Percentiles rank a stretch among this genome's conserved stretches.
Evolutionary conservation across 2,797 vertebrate genomes (phyloP).

Genomic region (Megalops cyprinoides): DNA sequence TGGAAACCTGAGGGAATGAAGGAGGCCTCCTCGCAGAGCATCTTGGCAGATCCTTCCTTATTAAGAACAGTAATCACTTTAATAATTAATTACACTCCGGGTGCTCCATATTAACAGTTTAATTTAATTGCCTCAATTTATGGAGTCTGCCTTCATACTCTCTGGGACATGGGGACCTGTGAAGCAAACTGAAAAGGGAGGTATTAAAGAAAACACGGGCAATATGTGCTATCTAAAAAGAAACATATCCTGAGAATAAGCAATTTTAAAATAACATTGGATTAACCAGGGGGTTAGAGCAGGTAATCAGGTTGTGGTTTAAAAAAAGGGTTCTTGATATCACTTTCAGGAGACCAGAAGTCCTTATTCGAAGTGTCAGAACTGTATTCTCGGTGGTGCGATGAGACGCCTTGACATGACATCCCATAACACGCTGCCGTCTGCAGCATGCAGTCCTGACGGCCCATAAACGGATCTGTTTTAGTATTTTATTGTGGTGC

Average conservation of each 20-base stretch:
- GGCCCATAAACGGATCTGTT: conserved; percentile 1
- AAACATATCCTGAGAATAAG: neutral
- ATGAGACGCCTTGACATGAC: conserved; percentile 4
- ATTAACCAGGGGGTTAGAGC: neutral
- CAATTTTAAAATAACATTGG: neutral
- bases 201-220: neutral
- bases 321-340: neutral
- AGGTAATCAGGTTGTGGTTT: neutral
- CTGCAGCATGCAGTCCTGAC: neutral
- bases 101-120: conserved; percentile 29
- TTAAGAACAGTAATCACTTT: conserved; percentile 34
- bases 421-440: neutral
- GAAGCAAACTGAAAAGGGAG: conserved; percentile 4
- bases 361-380: neutral
- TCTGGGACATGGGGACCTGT: neutral
- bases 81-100: conserved; percentile 28
- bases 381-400: neutral
- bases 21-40: neutral
- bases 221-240: neutral
- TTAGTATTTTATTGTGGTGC: neutral
- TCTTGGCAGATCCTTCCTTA: conserved; percentile 24
- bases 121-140: conserved; percentile 31
- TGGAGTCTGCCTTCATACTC: conserved; percentile 11
- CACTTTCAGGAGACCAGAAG: neutral
- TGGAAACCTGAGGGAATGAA: neutral